A percentile compares a stretch with the other conserved stretches of the same genome.
These are phyloP conservation scores for Taxidea taxus DNA, from an alignment of 2,113 vertebrate species.

Conservation along the genomic window DNA sequence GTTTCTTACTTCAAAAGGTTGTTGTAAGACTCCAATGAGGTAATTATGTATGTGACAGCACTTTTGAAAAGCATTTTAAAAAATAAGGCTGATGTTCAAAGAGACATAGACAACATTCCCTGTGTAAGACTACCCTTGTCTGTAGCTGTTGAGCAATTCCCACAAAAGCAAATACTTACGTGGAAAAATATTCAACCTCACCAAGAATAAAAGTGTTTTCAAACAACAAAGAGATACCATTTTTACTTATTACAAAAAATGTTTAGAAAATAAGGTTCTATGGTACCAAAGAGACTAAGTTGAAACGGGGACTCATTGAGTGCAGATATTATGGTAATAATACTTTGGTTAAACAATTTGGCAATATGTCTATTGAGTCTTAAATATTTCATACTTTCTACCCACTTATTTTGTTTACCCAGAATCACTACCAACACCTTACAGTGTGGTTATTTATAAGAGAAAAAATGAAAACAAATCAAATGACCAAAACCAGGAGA, in stretches of 20 bases:
- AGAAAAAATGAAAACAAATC: neutral
- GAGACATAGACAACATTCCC: neutral
- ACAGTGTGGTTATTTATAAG: neutral
- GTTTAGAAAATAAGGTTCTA: conserved; percentile 19
- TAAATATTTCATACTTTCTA: conserved; percentile 4
- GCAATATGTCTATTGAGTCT: neutral
- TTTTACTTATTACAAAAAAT: conserved; percentile 21
- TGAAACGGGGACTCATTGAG: neutral
- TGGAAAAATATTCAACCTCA: neutral
- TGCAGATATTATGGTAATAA: neutral
- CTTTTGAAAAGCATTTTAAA: neutral
- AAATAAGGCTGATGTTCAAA: conserved; percentile 12
- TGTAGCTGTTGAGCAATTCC: neutral
- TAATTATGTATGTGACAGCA: neutral
- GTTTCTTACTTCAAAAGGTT: neutral
- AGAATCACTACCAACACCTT: neutral
- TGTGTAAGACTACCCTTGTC: neutral
- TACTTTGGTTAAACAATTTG: neutral
- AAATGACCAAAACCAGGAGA: neutral
- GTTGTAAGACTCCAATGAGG: neutral
- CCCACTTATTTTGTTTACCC: neutral
- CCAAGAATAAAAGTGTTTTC: neutral
- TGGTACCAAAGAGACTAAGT: neutral
- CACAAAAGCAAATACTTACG: neutral
- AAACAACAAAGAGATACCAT: neutral